These are phyloP conservation scores for Helicoverpa zea DNA, from an alignment of 1,140 invertebrate genomes.

Conservation along the genomic window DNA sequence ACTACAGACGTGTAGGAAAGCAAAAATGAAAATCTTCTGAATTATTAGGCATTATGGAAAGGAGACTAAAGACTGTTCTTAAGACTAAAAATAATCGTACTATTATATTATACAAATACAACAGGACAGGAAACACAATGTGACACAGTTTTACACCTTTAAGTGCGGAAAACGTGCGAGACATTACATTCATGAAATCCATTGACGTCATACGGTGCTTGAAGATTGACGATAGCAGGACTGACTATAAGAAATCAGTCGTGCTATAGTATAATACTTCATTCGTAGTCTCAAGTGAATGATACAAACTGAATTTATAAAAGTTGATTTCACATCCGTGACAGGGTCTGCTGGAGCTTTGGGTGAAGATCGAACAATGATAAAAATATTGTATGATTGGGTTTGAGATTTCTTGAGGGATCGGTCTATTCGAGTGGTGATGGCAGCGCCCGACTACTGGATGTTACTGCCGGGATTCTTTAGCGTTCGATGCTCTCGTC, in stretches of 20 bases:
- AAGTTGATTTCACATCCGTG: not conserved
- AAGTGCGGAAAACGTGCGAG: slow-evolving; percentile 22
- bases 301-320: not conserved
- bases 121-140: slow-evolving; percentile 19
- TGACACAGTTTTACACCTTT: slow-evolving; percentile 30
- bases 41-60: not conserved
- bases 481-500: no score
- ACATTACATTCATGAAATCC: slow-evolving; percentile 34
- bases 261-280: slow-evolving; percentile 27
- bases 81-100: not conserved
- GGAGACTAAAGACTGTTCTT: not conserved
- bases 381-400: not conserved
- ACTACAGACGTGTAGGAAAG: not conserved
- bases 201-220: slow-evolving; percentile 39
- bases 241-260: slow-evolving; percentile 35
- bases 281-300: slow-evolving; percentile 16
- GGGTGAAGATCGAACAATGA: no score
- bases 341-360: no score
- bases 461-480: no score
- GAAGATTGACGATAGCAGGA: slow-evolving; percentile 26
- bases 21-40: not conserved
- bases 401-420: not conserved
- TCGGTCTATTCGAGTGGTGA: no score
- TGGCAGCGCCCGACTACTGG: no score
- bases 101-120: not conserved